Percentiles rank a stretch among this genome's conserved stretches.
These are phyloP conservation scores for Bergia sp. DNA, from an alignment of 92 coral and sea anemone species.

Conservation along the genomic window DNA sequence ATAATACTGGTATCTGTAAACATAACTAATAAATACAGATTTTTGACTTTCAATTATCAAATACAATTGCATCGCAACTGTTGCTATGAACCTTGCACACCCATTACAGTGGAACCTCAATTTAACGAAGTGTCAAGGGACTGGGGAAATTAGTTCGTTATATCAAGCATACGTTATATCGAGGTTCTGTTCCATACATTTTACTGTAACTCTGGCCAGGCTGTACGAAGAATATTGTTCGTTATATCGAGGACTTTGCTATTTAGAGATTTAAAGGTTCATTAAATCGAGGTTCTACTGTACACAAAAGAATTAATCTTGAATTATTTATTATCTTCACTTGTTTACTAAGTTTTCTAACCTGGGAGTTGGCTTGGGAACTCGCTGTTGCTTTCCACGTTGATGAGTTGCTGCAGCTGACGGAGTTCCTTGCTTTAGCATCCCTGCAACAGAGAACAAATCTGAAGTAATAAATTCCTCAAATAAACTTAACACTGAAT, in stretches of 20 bases:
- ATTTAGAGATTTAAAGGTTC: too few relatives aligned
- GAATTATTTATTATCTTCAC: background rate
- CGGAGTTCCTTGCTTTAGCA: constrained; percentile 69
- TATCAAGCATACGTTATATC: too few relatives aligned
- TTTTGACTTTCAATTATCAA: background rate
- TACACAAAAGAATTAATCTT: background rate
- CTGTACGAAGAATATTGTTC: too few relatives aligned
- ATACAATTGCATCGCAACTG: background rate
- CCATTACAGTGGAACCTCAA: background rate
- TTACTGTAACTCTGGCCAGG: too few relatives aligned
- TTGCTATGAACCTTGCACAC: background rate
- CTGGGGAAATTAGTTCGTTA: too few relatives aligned
- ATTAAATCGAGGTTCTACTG: too few relatives aligned
- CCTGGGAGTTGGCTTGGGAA: constrained; percentile 99
- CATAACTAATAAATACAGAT: background rate
- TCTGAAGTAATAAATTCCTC: background rate
- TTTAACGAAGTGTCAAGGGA: too few relatives aligned
- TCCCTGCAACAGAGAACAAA: constrained; percentile 24
- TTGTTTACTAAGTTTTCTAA: constrained; percentile 17
- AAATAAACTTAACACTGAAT: constrained; percentile 7
- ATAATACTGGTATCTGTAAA: background rate
- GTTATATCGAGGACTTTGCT: too few relatives aligned
- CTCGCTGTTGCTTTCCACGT: constrained; percentile 83
- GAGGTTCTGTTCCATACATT: too few relatives aligned
- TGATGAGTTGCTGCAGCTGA: constrained; percentile 88